Evolutionary conservation across 2,113 vertebrate genomes (phyloP), one percentile per base, ranked within the genome.

Genomic region (Salvelinus sp.): DNA sequence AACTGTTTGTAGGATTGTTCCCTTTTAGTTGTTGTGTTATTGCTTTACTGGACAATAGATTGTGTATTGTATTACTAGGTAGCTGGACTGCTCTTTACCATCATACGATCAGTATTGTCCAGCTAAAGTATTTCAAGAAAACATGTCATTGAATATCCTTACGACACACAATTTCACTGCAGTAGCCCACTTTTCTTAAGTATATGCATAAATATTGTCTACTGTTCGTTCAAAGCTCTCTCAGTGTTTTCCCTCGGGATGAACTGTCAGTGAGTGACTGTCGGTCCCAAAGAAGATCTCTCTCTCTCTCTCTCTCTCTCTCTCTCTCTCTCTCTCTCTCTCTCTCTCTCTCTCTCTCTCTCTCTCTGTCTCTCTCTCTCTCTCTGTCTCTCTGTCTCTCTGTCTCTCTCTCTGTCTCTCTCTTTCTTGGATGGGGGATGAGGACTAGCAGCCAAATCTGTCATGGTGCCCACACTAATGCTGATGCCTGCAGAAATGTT

Each of bases 181-280:
- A 6, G 27, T 69, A 67, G 22, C 63, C 65, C 81, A 71, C 12
- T 80, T 72, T 84, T 83, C 75, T 27, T 44, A 80, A 84, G 73
- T 77, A 33, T 67, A 69, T 80, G 57, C 68, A 82, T 79, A 76
- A 80, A 69, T 65, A 70, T 54, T 68, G 80, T 76, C 64, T 62
- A 33, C 70, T 54, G 54, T 14, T 73, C 66, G 28, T 14, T 75
- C 69, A 10, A 33, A 67, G 30, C 28, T n/a, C 65, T 33, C 5
- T 44, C 63, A 67, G 33, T 47, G 66, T 75, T 75, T 70, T 70
- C 79, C 79, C 81, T 38, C 16, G 75, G 81, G 82, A 85, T 16
- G 12, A 30, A 54, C 72, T 83, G 83, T 81, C 74, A 80, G 65
- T 25, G 58, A 33, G 0, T 77, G 80, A 73, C 81, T 77, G 78